Evolutionary conservation across 1,140 invertebrate species (phyloP).

Genomic region (Acromyrmex echinatior): DNA sequence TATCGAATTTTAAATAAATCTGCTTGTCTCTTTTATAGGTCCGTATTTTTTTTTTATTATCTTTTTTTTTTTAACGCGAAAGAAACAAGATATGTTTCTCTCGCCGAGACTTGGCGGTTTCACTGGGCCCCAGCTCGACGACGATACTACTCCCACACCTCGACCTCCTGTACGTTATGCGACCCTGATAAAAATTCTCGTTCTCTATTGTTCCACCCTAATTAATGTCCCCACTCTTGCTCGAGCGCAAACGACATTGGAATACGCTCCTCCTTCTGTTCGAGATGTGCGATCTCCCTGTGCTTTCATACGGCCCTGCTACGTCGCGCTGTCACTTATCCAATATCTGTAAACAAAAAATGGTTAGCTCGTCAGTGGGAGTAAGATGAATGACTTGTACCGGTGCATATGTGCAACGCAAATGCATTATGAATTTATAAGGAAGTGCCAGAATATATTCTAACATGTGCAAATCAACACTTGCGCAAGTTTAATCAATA

Average conservation of each 20-base stretch:
- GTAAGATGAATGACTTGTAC: slow-evolving; percentile 70
- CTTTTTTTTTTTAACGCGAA: not conserved
- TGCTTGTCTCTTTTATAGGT: not conserved
- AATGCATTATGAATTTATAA: slow-evolving; percentile 20
- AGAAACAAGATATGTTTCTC: not conserved
- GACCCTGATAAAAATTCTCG: slow-evolving; percentile 84
- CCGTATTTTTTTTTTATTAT: not conserved
- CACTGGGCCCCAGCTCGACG: slow-evolving; percentile 58
- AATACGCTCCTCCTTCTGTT: slow-evolving; percentile 55
- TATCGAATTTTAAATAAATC: not conserved
- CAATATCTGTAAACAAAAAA: slow-evolving; percentile 87
- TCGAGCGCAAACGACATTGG: slow-evolving; percentile 58
- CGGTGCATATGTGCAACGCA: not conserved
- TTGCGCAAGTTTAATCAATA: not conserved
- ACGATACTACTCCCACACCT: slow-evolving; percentile 83
- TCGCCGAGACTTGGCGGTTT: slow-evolving; percentile 16
- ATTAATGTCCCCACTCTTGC: slow-evolving; percentile 80
- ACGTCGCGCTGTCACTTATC: slow-evolving; percentile 84
- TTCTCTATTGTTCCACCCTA: slow-evolving; percentile 86
- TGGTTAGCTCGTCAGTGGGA: slow-evolving; percentile 76
- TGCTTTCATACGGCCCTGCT: slow-evolving; percentile 80
- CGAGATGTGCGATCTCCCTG: slow-evolving; percentile 28
- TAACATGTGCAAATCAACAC: not conserved
- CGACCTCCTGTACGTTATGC: slow-evolving; percentile 81
- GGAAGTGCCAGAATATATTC: not conserved